A percentile compares a stretch with the other conserved stretches of the same genome.
Conservation (phyloP, 2,797 vertebrate species). For the Tinamus major region DNA sequence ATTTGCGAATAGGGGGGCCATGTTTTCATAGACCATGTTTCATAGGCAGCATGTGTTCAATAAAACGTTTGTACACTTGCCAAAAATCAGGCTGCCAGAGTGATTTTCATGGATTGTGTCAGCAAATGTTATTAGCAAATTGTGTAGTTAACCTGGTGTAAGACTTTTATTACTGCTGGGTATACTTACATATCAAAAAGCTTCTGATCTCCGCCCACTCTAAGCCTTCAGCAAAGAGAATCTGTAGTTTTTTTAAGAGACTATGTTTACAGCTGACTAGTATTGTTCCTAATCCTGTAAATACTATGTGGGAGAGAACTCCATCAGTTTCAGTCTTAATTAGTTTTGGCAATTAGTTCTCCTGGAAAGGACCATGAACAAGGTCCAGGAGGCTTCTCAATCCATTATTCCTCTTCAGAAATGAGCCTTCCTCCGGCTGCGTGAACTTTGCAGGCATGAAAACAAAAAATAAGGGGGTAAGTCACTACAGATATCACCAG, state of each 20-base stretch:
- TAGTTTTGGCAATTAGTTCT: constrained; percentile 70
- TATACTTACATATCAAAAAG: constrained; percentile 71
- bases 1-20: constrained; percentile 37
- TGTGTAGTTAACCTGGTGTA: constrained; percentile 72
- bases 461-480: constrained; percentile 59
- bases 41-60: constrained; percentile 67
- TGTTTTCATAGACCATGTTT: constrained; percentile 70
- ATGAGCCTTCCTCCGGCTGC: constrained; percentile 61
- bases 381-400: constrained; percentile 52
- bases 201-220: constrained; percentile 57
- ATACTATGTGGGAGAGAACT: constrained; percentile 59
- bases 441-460: constrained; percentile 57
- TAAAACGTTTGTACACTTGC: constrained; percentile 73
- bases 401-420: constrained; percentile 66
- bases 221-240: constrained; percentile 68
- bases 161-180: constrained; percentile 74
- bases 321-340: constrained; percentile 67
- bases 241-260: constrained; percentile 70
- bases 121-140: constrained; percentile 77
- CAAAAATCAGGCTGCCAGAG: constrained; percentile 69
- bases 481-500: constrained; percentile 63
- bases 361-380: constrained; percentile 54
- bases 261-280: constrained; percentile 68
- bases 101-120: constrained; percentile 74
- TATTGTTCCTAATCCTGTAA: constrained; percentile 73